A percentile compares a stretch with the other conserved stretches of the same genome.
Conservation (phyloP, 2,797 vertebrate genomes). For the Gadopsis marmoratus region DNA sequence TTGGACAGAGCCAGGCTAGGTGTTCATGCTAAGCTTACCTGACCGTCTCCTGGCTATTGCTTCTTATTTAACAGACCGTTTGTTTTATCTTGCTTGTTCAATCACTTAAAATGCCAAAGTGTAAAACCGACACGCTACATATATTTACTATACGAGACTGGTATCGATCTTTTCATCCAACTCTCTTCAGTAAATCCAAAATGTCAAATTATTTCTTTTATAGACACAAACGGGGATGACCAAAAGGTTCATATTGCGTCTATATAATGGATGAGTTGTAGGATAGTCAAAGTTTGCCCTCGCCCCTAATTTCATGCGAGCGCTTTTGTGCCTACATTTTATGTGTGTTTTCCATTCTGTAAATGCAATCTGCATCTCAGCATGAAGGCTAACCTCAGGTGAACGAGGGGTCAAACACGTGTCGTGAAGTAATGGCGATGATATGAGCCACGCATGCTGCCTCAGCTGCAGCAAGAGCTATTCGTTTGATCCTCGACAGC, state of each 20-base stretch:
- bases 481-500: constrained; percentile 46
- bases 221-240: not conserved
- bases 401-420: not conserved
- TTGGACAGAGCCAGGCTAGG: not conserved
- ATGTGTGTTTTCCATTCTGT: not conserved
- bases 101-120: not conserved
- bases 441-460: not conserved
- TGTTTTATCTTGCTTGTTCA: no score
- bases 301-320: not conserved
- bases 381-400: constrained; percentile 5
- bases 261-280: not conserved
- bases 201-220: not conserved
- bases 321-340: not conserved
- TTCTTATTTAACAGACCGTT: no score
- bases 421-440: constrained; percentile 1
- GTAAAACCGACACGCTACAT: not conserved
- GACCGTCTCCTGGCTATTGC: no score
- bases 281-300: no score
- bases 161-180: not conserved
- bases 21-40: no score
- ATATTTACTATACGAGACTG: not conserved
- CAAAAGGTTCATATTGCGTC: not conserved
- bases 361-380: not conserved
- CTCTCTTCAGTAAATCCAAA: not conserved
- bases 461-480: constrained; percentile 13